These are phyloP conservation scores for Anguilla pacifica DNA, from an alignment of 2,797 vertebrate genomes.

Conservation along the genomic window DNA sequence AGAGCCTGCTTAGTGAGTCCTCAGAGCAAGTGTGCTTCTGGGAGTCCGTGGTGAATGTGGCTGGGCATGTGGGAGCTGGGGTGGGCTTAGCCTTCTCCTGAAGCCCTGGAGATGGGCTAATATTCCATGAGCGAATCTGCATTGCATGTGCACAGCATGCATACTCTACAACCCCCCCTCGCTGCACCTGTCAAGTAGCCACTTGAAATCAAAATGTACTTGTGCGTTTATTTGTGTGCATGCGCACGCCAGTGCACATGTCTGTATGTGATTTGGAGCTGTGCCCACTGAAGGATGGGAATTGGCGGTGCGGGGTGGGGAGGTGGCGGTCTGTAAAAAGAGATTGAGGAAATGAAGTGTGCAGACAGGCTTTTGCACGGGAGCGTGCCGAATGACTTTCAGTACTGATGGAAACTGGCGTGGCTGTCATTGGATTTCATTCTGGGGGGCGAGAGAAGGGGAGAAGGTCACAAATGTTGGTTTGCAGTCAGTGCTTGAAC, in stretches of 20 bases:
- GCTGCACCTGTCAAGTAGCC: background rate
- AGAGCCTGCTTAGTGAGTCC: background rate
- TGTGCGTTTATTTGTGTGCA: conserved; percentile 29
- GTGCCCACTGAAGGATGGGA: conserved; percentile 63
- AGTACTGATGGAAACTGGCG: background rate
- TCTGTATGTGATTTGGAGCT: background rate
- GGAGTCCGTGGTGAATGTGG: background rate
- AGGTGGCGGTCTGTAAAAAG: conserved; percentile 44
- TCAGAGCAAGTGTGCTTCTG: background rate
- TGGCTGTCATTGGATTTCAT: conserved; percentile 3
- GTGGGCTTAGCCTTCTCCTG: background rate
- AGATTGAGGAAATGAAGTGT: conserved; percentile 37
- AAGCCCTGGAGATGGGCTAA: background rate
- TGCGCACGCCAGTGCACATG: background rate
- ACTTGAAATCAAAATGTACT: background rate
- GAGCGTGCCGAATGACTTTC: conserved; percentile 40
- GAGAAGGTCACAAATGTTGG: conserved; percentile 2
- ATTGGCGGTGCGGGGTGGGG: conserved; percentile 43
- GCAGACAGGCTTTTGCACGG: conserved; percentile 32
- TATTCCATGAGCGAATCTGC: background rate
- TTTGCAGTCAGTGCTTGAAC: background rate
- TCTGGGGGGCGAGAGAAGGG: background rate
- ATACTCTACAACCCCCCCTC: background rate
- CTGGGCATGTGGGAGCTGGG: background rate
- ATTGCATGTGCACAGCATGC: background rate